Evolutionary conservation across 2,113 vertebrate genomes (phyloP).

Genomic region (Corydoras sp.): DNA sequence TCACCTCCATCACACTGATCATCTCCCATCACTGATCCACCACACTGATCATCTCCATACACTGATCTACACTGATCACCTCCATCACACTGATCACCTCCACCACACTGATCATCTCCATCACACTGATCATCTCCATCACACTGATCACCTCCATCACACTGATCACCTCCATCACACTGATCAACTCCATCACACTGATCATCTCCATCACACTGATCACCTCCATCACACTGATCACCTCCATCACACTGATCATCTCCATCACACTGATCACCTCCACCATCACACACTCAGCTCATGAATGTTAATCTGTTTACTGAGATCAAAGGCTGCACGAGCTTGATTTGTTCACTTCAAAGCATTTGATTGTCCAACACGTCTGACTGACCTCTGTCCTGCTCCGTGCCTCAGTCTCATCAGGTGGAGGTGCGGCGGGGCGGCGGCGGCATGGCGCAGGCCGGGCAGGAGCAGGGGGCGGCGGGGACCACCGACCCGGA

Average conservation of each 20-base stretch:
- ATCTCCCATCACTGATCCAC: no score
- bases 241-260: not conserved
- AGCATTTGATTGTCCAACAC: constrained; percentile 18
- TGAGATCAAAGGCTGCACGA: constrained; percentile 25
- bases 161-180: no score
- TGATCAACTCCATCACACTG: no score
- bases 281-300: constrained; percentile 19
- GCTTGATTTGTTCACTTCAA: constrained; percentile 31
- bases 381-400: constrained; percentile 43
- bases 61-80: no score
- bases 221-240: no score
- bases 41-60: no score
- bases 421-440: constrained; percentile 6
- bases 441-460: constrained; percentile 75
- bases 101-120: no score
- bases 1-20: no score
- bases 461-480: constrained; percentile 65
- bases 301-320: constrained; percentile 39
- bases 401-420: constrained; percentile 18
- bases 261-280: no score
- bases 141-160: no score
- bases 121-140: no score
- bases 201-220: constrained; percentile 7
- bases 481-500: constrained; percentile 72
- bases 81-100: no score